Evolutionary conservation across 2,113 vertebrate genomes (phyloP).

Genomic region (Corvus moneduloides): DNA sequence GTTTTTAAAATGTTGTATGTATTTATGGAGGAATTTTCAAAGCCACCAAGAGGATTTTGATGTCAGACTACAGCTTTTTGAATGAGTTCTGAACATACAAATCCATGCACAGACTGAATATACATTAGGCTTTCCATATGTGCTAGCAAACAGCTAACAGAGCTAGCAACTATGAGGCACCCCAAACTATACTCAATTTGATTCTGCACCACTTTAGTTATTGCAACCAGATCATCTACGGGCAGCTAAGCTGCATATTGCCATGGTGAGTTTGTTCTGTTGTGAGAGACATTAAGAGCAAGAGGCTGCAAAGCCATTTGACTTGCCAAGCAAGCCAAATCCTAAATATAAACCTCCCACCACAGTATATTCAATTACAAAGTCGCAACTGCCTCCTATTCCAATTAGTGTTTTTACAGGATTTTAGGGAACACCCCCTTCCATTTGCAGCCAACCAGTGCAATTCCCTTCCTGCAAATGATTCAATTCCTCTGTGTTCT

Average conservation of each 20-base stretch:
- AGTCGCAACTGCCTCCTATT: not conserved
- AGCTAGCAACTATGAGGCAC: not conserved
- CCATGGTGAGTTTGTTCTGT: not conserved
- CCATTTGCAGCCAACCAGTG: not conserved
- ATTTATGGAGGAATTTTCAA: constrained; percentile 32
- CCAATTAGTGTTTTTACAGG: not conserved
- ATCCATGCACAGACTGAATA: not conserved
- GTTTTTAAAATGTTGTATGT: not conserved
- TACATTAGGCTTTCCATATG: not conserved
- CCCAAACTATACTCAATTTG: not conserved
- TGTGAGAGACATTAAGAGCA: not conserved
- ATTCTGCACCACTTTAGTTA: not conserved
- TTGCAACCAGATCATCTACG: not conserved
- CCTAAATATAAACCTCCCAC: constrained; percentile 4
- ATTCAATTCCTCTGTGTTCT: not conserved
- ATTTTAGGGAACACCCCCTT: not conserved
- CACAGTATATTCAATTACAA: not conserved
- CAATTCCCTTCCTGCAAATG: not conserved
- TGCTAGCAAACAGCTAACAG: not conserved
- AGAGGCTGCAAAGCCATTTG: not conserved
- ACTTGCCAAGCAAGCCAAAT: not conserved
- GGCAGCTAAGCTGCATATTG: not conserved
- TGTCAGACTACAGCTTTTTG: not conserved
- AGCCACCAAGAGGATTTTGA: not conserved
- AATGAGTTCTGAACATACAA: not conserved